Evolutionary conservation across 2,888 invertebrate species (phyloP), one percentile per base, ranked within the genome.

Genomic region (Punctoribates punctum): DNA sequence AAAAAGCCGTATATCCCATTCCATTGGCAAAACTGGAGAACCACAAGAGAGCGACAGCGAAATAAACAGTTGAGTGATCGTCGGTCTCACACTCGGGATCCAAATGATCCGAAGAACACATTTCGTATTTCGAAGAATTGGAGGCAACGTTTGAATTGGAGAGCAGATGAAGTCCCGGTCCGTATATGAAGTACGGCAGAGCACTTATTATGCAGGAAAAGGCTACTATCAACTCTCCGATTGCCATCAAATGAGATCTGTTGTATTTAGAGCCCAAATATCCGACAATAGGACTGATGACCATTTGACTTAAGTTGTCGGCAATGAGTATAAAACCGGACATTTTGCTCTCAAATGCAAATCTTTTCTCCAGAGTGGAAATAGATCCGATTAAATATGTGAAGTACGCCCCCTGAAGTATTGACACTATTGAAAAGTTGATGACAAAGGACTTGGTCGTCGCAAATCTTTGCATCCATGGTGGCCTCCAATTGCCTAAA

Each of bases 351-450:
- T 77, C 77, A 38, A 75, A 79, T 1, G 78, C 77, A 46, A 74
- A 79, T 29, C 79, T 46, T 48, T 78, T 79, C 57, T 79, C 79
- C 0, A 79, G 20, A 2, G 79, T 79, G 1, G 77, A 75, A n/a
- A 77, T 72, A 25, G 57, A 75, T 2, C 76, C 79, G 23, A 77
- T 73, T 13, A 79, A 46, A 34, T 77, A 79, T 5, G 79, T 72
- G 60, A 75, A 78, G 34, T 79, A 77, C 27, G 78, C 75, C 15
- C 77, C 79, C 23, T 79, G 78, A 4, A 75, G 48, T n/a, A 79
- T 77, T 20, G 76, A 79, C 20, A 79, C 23, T 0, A 79, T 60
- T 13, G 73, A 75, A 27, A 79, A 77, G 27, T 72, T 73, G 34
- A 77, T 57, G 42, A 73, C 48, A 38, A 78, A 78, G 8, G 67